Conservation (phyloP, 2,113 vertebrate genomes). For the Girardinichthys multiradiatus region DNA sequence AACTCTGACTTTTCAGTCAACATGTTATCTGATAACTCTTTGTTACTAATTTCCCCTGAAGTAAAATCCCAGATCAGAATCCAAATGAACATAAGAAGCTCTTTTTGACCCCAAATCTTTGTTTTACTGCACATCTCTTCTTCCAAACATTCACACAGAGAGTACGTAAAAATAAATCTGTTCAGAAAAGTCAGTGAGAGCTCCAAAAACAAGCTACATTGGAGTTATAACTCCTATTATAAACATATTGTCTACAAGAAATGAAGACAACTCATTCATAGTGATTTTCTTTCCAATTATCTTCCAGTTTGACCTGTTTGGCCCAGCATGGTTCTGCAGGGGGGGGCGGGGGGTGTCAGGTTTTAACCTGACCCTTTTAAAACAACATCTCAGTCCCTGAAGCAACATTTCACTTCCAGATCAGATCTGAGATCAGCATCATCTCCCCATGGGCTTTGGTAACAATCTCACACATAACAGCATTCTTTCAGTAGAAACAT, state of each 20-base stretch:
- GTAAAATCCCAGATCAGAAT: too few species aligned
- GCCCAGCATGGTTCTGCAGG: constrained; percentile 10
- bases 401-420: constrained; percentile 34
- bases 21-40: neutral
- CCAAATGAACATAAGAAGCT: too few species aligned
- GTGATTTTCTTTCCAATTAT: neutral
- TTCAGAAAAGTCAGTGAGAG: neutral
- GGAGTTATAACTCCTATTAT: neutral
- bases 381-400: neutral
- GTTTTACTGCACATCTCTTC: too few species aligned
- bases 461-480: neutral
- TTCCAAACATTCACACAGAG: neutral
- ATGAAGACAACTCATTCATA: too few species aligned
- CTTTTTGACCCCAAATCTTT: too few species aligned
- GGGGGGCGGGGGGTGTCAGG: constrained; percentile 6
- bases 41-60: too few species aligned
- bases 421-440: neutral
- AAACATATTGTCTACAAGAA: neutral
- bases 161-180: neutral
- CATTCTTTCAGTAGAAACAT: too few species aligned
- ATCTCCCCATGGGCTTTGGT: neutral
- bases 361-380: constrained; percentile 2
- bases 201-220: neutral
- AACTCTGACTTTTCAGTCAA: neutral
- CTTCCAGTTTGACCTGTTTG: constrained; percentile 18